Percentiles rank a stretch among this genome's conserved stretches.
These are phyloP conservation scores for Phaetusa simplex DNA, from an alignment of 2,113 vertebrate genomes.

Conservation along the genomic window DNA sequence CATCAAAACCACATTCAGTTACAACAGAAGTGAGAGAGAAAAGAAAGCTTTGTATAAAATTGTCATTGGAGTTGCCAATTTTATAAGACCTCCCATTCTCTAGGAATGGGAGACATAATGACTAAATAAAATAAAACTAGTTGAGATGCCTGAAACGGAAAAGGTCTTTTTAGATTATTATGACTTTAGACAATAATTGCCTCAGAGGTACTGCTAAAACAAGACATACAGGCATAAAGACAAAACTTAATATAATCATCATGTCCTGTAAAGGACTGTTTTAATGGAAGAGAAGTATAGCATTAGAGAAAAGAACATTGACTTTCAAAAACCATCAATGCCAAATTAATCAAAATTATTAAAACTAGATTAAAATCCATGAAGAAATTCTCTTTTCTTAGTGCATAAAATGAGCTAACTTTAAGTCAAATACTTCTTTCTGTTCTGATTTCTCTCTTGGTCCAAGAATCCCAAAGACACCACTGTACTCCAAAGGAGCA, in stretches of 20 bases:
- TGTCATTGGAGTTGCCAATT: not conserved
- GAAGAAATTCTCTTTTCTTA: not conserved
- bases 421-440: not conserved
- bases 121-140: constrained; percentile 28
- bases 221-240: not conserved
- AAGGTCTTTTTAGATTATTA: not conserved
- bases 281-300: not conserved
- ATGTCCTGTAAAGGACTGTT: not conserved
- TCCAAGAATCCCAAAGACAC: not conserved
- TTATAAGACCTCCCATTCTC: not conserved
- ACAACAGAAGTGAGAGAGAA: not conserved
- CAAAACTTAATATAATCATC: not conserved
- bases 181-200: not conserved
- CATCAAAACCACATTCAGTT: not conserved
- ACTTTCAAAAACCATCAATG: not conserved
- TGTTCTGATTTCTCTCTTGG: not conserved
- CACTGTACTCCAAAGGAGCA: not conserved
- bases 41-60: not conserved
- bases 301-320: not conserved
- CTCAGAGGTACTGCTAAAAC: not conserved
- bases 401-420: not conserved
- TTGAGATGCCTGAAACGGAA: not conserved
- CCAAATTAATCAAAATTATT: not conserved
- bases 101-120: not conserved
- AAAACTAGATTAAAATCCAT: not conserved